Percentiles rank a stretch among this genome's conserved stretches.
phyloP scores from a whole-genome alignment of 1,140 invertebrate species.

The Hermatobates lingyangjiaoensis region DNA sequence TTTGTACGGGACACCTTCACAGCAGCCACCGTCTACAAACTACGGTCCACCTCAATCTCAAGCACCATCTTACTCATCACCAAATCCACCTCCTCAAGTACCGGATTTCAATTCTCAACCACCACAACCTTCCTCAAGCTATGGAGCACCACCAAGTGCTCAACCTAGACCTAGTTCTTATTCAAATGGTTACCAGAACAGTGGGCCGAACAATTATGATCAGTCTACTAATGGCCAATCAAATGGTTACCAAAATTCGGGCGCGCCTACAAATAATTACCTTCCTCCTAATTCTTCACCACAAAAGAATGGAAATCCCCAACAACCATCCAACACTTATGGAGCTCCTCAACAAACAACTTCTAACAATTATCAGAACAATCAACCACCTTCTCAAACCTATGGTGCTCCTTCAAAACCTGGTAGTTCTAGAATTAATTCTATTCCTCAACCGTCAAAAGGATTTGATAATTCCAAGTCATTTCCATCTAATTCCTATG shows the following conservation, averaged over 20 bases:
- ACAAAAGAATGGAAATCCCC: slow-evolving; percentile 7
- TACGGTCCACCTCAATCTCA: not conserved
- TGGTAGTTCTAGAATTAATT: not conserved
- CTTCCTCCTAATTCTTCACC: slow-evolving; percentile 2
- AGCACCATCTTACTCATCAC: too few relatives aligned
- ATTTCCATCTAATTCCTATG: not conserved
- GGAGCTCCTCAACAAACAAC: slow-evolving; percentile 7
- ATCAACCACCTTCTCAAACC: slow-evolving; percentile 4
- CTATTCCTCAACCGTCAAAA: not conserved
- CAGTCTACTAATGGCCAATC: too few relatives aligned
- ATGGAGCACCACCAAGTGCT: not conserved
- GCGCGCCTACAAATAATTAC: slow-evolving; percentile 1
- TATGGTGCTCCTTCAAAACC: slow-evolving; percentile 8
- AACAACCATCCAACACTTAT: slow-evolving; percentile 10
- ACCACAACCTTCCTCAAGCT: slow-evolving; percentile 1
- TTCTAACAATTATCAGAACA: slow-evolving; percentile 8
- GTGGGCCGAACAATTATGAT: not conserved
- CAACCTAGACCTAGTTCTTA: too few relatives aligned
- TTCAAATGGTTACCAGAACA: not conserved
- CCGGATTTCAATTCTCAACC: too few relatives aligned
- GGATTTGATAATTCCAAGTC: not conserved
- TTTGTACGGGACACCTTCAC: not conserved
- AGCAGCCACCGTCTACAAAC: not conserved
- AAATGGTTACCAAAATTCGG: too few relatives aligned
- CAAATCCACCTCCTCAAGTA: not conserved